Conservation (phyloP, 1,140 invertebrate species). For the Sarcophaga bullata region DNA sequence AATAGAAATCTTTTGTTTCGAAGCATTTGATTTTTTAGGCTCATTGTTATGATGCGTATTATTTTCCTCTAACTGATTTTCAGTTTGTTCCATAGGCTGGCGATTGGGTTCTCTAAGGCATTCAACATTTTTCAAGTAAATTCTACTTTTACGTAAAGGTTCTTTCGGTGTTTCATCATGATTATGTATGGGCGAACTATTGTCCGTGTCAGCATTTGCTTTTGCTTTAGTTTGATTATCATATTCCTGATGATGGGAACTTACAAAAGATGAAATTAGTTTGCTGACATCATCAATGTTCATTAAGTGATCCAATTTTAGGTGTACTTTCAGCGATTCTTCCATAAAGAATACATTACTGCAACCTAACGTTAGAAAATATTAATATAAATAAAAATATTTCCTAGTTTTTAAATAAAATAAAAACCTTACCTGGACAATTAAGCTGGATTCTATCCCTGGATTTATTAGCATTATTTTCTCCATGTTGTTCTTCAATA, state of each 20-base stretch:
- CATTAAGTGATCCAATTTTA: slow-evolving; percentile 67
- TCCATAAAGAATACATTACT: slow-evolving; percentile 66
- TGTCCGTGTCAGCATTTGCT: background rate
- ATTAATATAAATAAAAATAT: background rate
- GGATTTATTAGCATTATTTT: background rate
- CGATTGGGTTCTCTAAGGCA: slow-evolving; percentile 56
- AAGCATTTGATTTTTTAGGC: background rate
- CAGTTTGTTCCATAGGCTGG: slow-evolving; percentile 40
- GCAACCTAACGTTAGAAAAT: slow-evolving; percentile 57
- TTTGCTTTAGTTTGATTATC: background rate
- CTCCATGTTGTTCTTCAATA: background rate
- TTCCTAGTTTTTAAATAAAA: no score
- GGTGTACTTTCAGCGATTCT: slow-evolving; percentile 66
- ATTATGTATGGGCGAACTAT: slow-evolving; percentile 7
- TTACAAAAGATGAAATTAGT: slow-evolving; percentile 42
- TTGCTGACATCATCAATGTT: slow-evolving; percentile 55
- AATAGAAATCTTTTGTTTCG: slow-evolving; percentile 61
- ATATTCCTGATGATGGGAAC: background rate
- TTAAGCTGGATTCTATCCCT: background rate
- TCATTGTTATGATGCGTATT: background rate
- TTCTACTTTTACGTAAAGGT: slow-evolving; percentile 53
- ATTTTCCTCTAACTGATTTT: slow-evolving; percentile 39
- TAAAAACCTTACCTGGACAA: slow-evolving; percentile 37
- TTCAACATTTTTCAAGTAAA: slow-evolving; percentile 62
- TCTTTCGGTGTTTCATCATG: background rate